Base-by-base conservation (phyloP, 2,113 vertebrate species). In the Harpagus bidentatus region DNA sequence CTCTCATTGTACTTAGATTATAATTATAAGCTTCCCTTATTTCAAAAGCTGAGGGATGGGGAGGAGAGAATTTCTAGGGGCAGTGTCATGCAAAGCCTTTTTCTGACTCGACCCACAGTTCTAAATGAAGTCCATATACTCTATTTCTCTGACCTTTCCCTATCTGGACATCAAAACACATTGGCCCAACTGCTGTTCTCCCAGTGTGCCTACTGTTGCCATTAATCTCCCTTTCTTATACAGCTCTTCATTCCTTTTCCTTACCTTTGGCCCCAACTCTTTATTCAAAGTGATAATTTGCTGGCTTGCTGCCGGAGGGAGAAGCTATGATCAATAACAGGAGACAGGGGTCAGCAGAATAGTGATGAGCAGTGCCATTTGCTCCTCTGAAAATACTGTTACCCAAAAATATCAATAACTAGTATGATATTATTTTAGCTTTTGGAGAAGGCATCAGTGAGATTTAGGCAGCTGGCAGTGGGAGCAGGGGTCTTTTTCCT, bases 281-380 rank as follows among this genome's bases (percentile, higher is more conserved):
- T 90, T 95, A 97, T 96, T 97, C 97, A 96, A 95, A 94, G 93
- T 94, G 92, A 88, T 97, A 97, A 95, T 97, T 96, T 96, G 92
- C 92, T 94, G 90, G 42, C 82, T 96, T 70, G 96, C 92, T 94
- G 92, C 95, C 4, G 0, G 92, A 96, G 87, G 87, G 84, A 95
- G 93, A 97, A 96, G 90, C 79, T 81, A 95, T 97, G 97, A 97
- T 97, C 97, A 97, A 95, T 96, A 97, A 94, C 93, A 90, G 50
- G 85, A 90, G 90, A 88, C 79, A 93, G 89, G 25, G 93, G 95
- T 96, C 96, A 95, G 67, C 34, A 16, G 92, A 95, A 93, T 97
- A 92, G 82, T 96, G 94, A 97, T 97, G 88, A 97, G 95, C 90
- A 70, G 58, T 85, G 82, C 92, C 90, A 88, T 88, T 92, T 96